Percentiles rank a stretch among this genome's conserved stretches.
phyloP scores from a whole-genome alignment of 2,888 invertebrate species.

The Bellardia pandia region DNA sequence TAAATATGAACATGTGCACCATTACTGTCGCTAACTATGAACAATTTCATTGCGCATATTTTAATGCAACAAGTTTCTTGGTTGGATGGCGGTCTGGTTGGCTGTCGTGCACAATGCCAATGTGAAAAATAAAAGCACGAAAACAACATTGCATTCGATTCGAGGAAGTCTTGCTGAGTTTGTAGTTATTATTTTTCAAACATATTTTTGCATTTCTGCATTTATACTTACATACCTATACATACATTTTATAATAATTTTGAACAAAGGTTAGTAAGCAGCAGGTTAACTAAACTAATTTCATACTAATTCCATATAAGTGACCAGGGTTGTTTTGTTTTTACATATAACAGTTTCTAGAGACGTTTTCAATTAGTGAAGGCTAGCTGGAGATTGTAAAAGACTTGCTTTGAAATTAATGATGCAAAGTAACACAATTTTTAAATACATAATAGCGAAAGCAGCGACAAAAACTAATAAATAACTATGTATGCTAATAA shows the following conservation, averaged over 20 bases:
- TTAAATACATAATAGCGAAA: not conserved
- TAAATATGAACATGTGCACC: not conserved
- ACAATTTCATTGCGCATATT: conserved; percentile 8
- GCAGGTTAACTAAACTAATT: conserved; percentile 63
- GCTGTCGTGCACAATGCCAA: conserved; percentile 53
- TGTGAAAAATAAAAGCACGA: conserved; percentile 45
- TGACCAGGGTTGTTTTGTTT: conserved; percentile 52
- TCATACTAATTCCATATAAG: conserved; percentile 42
- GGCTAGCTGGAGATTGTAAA: conserved; percentile 1
- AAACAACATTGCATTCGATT: conserved; percentile 49
- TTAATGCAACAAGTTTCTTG: conserved; percentile 48
- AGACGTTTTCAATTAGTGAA: conserved; percentile 43
- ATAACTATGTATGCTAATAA: too few species aligned
- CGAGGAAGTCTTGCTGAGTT: conserved; percentile 73
- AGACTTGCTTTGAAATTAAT: not conserved
- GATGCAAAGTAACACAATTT: not conserved
- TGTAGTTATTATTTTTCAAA: conserved; percentile 37
- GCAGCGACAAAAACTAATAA: not conserved
- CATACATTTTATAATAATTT: conserved; percentile 48
- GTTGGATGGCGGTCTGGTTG: conserved; percentile 12
- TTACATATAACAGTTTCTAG: conserved; percentile 3
- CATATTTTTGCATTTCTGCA: conserved; percentile 31
- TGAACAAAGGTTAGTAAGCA: conserved; percentile 60
- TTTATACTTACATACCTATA: not conserved
- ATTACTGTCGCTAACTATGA: not conserved